Base-by-base conservation (phyloP, 64 coral and sea anemone species). In the Actinia tenebrosa region DNA sequence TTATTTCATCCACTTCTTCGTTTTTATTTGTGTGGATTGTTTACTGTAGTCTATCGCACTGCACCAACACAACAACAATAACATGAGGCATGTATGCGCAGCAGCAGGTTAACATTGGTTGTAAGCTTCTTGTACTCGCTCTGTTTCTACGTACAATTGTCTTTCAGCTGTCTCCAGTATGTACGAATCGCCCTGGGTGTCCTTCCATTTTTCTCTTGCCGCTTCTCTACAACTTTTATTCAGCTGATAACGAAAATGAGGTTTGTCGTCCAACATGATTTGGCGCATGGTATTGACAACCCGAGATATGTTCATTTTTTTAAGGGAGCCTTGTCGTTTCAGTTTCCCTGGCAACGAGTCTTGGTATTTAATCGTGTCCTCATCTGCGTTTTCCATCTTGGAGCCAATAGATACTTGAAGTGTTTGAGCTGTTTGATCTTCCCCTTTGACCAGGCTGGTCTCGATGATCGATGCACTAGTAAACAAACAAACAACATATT, bases 381-480 rank as follows among this genome's bases (percentile, higher is more conserved):
- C 94, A 64, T 96, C 94, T 3, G 91, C 83, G 55, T 92, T 84
- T 5, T 92, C 94, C 94, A 96, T 96, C 61, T 92, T 96, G 42
- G 94, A 96, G 10, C 87, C 86, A 82, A 96, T 96, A 16, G 94
- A 96, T 71, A 96, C 94, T 87, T 96, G 81, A 64, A 96, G 47
- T 7, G 94, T 90, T 78, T 92, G 90, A 18, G 94, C 94, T 14
- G 91, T 96, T 84, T 92, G 92, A 56, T 96, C 94, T 53, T 96
- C 94, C 27, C 94, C 94, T 64, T 92, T 96, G 11, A 90, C 60
- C 88, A 96, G 53, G 7, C 84, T 90, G 64, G 94, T 96, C 87
- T 96, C 94, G 47, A 96, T 82, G 44, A 96, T 96, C 18, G 90
- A 87, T 16, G 81, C 79, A 30, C 90, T 92, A 46, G 13, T 6